phyloP scores from a whole-genome alignment of 2,113 vertebrate species.

The Ciconia maguari region DNA sequence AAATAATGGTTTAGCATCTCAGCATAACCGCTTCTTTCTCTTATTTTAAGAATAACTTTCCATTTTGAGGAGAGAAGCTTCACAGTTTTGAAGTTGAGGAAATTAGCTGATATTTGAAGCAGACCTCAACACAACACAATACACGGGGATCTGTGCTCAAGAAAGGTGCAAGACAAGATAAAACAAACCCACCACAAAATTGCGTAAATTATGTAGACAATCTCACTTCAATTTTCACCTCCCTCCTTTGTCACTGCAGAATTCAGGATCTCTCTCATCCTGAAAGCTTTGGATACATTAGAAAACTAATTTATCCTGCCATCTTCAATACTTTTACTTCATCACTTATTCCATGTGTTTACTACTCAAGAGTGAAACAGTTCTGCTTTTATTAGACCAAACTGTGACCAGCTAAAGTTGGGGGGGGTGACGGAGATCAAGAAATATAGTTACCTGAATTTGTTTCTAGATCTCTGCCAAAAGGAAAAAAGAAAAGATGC shows the following conservation, averaged over 20 bases:
- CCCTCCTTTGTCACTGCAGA: not conserved
- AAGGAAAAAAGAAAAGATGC: not conserved
- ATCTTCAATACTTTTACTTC: conserved; percentile 44
- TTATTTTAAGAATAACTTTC: not conserved
- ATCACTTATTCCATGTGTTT: conserved; percentile 49
- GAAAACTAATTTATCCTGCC: conserved; percentile 42
- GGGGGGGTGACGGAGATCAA: not conserved
- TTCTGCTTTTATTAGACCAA: conserved; percentile 36
- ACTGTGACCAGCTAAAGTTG: not conserved
- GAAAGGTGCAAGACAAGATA: not conserved
- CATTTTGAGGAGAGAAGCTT: not conserved
- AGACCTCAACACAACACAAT: not conserved
- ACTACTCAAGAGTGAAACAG: not conserved
- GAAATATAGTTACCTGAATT: not conserved
- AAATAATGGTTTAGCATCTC: not conserved
- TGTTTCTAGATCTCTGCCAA: not conserved
- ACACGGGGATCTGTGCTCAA: not conserved
- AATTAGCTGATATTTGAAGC: not conserved
- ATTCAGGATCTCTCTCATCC: conserved; percentile 28
- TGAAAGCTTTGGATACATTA: conserved; percentile 48
- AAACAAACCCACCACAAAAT: not conserved
- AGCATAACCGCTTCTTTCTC: not conserved
- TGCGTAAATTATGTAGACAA: not conserved
- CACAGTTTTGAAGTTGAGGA: not conserved
- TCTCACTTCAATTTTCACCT: not conserved